Evolutionary conservation across 2,113 vertebrate genomes (phyloP), one percentile per base, ranked within the genome.

Genomic region (Gadus macrocephalus): DNA sequence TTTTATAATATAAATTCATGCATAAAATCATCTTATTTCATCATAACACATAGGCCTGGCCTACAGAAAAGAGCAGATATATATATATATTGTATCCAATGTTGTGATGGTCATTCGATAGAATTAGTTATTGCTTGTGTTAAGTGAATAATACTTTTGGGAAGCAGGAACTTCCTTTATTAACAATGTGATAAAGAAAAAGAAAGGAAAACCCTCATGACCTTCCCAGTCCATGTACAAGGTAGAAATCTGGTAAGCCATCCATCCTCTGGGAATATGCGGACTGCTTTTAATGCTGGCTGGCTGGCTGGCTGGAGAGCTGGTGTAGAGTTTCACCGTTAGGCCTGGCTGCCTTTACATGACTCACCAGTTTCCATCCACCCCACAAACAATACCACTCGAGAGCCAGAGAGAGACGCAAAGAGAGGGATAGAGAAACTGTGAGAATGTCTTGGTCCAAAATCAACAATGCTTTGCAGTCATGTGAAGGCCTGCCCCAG

Each of bases 301-400:
- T 25, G 65, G 56, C 70, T 64, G 49, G 38, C 38, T 25, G 65
- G 56, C 70, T 75, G 77, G 66, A 75, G 69, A 55, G 65, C 64
- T 58, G 83, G 76, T 87, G 76, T 84, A 59, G 61, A 64, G 73
- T 87, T 85, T 83, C 81, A 82, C 53, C 42, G 66, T 15, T 58
- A 64, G 56, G 64, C 68, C 68, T 70, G 77, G 56, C 72, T 70
- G 77, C 64, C 75, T 76, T 78, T 62, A 78, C 19, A 75, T 68
- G 68, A 74, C 72, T 77, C 76, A 25, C 73, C 62, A 59, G 64
- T 28, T 68, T 65, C 67, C 73, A 66, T 65, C 56, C 68, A 38
- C 62, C 70, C 74, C 62, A 8, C 65, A 17, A 76, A 81, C 28
- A 72, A 83, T 71, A 70, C 28, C 38, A 64, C 49, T 61, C 64